Base-by-base conservation (phyloP, 2,797 vertebrate genomes). In the Crax fasciolata region DNA sequence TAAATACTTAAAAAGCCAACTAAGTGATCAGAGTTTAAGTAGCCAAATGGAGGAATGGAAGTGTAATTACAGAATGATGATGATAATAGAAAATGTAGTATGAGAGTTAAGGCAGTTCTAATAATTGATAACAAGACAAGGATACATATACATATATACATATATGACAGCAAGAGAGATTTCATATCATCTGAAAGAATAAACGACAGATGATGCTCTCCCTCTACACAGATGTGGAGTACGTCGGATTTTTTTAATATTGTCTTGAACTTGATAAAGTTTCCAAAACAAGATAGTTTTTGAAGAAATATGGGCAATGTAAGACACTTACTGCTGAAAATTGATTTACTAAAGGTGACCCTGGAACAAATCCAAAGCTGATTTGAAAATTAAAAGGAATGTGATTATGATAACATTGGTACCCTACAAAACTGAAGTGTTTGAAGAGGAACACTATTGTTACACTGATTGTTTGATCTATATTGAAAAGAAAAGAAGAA, bases 311-410 rank as follows among this genome's bases (percentile, higher is more conserved):
- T n/a, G 61, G 58, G 93, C 82, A 92, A 71, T 92, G 32, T 84
- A 97, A 97, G 41, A 46, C 89, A 96, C 80, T 97, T 94, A 76
- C 23, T 84, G 66, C 81, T 71, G 85, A 87, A 97, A 97, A 97
- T 96, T 95, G 96, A 94, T 98, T 97, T 96, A 71, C 94, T 95
- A 93, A 96, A 95, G 95, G 74, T 18, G 43, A 94, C 6, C 27
- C 67, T 91, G 89, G 89, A 97, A 96, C 25, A 73, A 95, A 97
- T 95, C 66, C 96, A 95, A 96, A 97, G 78, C 72, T 95, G 93
- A 94, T 97, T 94, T 96, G 90, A 97, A 97, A 97, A 97, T 97
- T 96, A 96, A 96, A 95, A 84, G 81, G 57, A 27, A 59, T 86
- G 91, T 68, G 54, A 88, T 79, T 80, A 79, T 93, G n/a, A 49